Evolutionary conservation across 1,140 invertebrate genomes (phyloP).

Genomic region (Sesamia nonagrioides): DNA sequence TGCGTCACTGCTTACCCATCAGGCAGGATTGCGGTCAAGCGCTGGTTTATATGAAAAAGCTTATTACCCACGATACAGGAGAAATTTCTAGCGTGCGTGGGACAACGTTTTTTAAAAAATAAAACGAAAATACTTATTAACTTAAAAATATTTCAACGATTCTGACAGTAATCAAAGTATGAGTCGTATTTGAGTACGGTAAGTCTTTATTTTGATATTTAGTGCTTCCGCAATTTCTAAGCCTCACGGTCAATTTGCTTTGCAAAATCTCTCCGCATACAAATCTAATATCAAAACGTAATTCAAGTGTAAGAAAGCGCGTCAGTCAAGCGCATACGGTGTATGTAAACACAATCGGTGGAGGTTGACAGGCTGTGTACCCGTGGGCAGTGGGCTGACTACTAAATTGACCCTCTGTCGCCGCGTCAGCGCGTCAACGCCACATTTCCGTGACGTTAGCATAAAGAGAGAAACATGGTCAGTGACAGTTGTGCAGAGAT

Average conservation of each 20-base stretch:
- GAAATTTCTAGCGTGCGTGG: too few relatives aligned
- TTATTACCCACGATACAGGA: too few relatives aligned
- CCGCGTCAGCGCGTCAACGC: constrained; percentile 5
- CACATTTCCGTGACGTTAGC: constrained; percentile 25
- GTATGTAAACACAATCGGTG: constrained; percentile 43
- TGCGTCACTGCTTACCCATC: too few relatives aligned
- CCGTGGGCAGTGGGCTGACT: constrained; percentile 22
- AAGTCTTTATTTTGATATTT: not conserved
- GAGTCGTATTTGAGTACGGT: not conserved
- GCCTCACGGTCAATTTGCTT: constrained; percentile 19
- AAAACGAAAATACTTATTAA: too few relatives aligned
- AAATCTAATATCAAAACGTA: constrained; percentile 26
- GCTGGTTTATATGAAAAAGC: too few relatives aligned
- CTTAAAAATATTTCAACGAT: too few relatives aligned
- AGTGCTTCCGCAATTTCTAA: not conserved
- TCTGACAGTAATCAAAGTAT: not conserved
- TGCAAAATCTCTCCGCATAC: constrained; percentile 2
- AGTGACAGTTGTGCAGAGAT: constrained; percentile 27
- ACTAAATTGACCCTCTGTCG: constrained; percentile 39
- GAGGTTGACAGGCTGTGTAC: constrained; percentile 30
- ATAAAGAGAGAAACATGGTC: constrained; percentile 31
- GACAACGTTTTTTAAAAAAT: too few relatives aligned
- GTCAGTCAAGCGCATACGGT: constrained; percentile 15
- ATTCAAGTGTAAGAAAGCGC: constrained; percentile 31
- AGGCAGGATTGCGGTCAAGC: too few relatives aligned